Evolutionary conservation across 1,140 invertebrate genomes (phyloP).

Genomic region (Subanguina moxae): DNA sequence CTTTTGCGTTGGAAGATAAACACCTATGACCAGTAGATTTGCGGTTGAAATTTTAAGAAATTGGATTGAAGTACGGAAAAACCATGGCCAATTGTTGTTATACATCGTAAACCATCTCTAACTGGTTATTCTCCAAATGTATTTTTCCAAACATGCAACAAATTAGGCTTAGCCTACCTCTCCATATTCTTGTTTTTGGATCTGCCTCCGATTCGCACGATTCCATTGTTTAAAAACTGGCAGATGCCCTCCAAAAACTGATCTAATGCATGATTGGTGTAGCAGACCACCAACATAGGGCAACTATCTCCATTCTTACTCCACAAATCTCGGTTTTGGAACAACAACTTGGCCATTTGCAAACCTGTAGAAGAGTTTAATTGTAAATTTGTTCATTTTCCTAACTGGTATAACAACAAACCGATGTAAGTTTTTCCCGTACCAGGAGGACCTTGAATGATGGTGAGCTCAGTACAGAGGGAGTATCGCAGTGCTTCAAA

Average conservation of each 20-base stretch:
- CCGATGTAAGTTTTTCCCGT: constrained; percentile 76
- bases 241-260: constrained; percentile 77
- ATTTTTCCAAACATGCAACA: too few relatives aligned
- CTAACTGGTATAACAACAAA: constrained; percentile 63
- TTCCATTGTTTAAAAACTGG: constrained; percentile 17
- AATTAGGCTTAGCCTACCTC: constrained; percentile 25
- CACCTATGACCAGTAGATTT: too few relatives aligned
- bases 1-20: too few relatives aligned
- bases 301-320: constrained; percentile 56
- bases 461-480: constrained; percentile 62
- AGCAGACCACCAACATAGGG: constrained; percentile 76
- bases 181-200: constrained; percentile 61
- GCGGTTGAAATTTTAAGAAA: too few relatives aligned
- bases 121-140: too few relatives aligned
- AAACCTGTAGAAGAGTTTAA: neutral
- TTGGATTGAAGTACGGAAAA: too few relatives aligned
- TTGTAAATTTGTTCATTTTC: constrained; percentile 60
- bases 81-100: too few relatives aligned
- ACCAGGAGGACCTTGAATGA: constrained; percentile 75
- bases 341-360: constrained; percentile 59
- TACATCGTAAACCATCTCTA: too few relatives aligned
- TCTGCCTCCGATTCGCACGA: constrained; percentile 73
- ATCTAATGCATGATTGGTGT: constrained; percentile 81
- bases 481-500: constrained; percentile 61
- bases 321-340: constrained; percentile 31